Base-by-base conservation (phyloP, 2,797 vertebrate species). In the Pempheris klunzingeri region DNA sequence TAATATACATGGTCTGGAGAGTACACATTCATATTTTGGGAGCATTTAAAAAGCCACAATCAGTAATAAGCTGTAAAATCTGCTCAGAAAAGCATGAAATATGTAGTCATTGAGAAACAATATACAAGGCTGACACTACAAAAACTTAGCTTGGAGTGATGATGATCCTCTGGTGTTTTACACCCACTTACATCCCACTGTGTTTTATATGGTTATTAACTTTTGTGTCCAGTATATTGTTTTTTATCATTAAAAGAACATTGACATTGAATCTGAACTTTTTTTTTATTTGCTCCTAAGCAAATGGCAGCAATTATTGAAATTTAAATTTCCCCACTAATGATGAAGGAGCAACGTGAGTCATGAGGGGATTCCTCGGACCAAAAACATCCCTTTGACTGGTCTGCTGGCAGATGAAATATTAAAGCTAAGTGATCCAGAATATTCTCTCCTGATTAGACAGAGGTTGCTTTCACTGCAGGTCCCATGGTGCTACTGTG, bases 391-490 rank as follows among this genome's bases (percentile, higher is more conserved):
- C 71, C 57, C 73, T n/a, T 79, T 73, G 22, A 24, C 32, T n/a
- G 52, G 52, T 26, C 54, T 36, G 28, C 60, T 82, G 78, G 78
- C 85, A 66, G 67, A 84, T 54, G 43, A 80, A 82, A 68, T 68
- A 49, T 85, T 68, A 74, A 75, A 60, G 71, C 14, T 34, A 71
- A 80, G 78, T 75, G 69, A 80, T 87, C 81, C 90, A 81, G 82
- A 90, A 89, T 81, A 71, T 78, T 81, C 79, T 74, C 34, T 78
- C 17, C 74, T 89, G 87, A 92, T 92, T 89, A 87, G 80, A 92
- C 89, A 93, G 90, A 87, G 87, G 74, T 64, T 81, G 84, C 91
- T 90, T 91, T 91, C 86, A 93, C 78, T 77, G 81, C 64, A 17
- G 66, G 63, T 84, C 80, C 73, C 70, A 66, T 20, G 76, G 81